A percentile compares a stretch with the other conserved stretches of the same genome.
Evolutionary conservation across 92 coral and sea anemone genomes (phyloP).

Genomic region (Desmophyllum pertusum): DNA sequence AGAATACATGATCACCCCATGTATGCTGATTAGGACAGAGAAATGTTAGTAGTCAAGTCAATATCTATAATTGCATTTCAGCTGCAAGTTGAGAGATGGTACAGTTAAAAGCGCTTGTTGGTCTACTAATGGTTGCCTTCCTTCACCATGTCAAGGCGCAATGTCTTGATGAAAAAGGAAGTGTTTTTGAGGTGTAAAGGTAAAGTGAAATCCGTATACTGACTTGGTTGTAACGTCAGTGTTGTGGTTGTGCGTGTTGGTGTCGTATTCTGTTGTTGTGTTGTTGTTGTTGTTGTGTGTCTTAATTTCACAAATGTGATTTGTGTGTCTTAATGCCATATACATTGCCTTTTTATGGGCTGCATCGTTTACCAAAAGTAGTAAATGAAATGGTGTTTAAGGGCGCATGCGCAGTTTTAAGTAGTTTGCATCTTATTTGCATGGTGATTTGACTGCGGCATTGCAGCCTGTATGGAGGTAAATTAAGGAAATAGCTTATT

Average conservation of each 20-base stretch:
- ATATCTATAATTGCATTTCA: constrained; percentile 40
- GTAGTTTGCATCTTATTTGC: neutral
- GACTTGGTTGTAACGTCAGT: constrained; percentile 4
- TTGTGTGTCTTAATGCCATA: neutral
- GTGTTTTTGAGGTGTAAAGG: constrained; percentile 42
- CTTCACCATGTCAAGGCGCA: constrained; percentile 53
- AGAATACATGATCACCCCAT: neutral
- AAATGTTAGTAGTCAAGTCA: constrained; percentile 3
- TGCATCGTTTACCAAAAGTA: neutral
- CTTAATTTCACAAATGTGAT: neutral
- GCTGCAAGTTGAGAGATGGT: constrained; percentile 43
- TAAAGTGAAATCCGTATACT: constrained; percentile 30
- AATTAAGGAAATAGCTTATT: neutral
- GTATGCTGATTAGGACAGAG: neutral
- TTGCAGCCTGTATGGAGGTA: neutral
- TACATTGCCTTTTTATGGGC: neutral
- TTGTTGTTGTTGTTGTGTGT: neutral
- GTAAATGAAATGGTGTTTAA: neutral
- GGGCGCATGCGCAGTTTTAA: neutral
- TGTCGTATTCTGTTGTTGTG: neutral
- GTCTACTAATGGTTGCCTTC: constrained; percentile 53
- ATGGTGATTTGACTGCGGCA: neutral
- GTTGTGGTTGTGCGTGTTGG: constrained; percentile 13
- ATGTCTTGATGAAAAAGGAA: constrained; percentile 56
- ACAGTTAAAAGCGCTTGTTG: constrained; percentile 47